Conservation (phyloP, 2,797 vertebrate species). For the Nothura maculosa region DNA sequence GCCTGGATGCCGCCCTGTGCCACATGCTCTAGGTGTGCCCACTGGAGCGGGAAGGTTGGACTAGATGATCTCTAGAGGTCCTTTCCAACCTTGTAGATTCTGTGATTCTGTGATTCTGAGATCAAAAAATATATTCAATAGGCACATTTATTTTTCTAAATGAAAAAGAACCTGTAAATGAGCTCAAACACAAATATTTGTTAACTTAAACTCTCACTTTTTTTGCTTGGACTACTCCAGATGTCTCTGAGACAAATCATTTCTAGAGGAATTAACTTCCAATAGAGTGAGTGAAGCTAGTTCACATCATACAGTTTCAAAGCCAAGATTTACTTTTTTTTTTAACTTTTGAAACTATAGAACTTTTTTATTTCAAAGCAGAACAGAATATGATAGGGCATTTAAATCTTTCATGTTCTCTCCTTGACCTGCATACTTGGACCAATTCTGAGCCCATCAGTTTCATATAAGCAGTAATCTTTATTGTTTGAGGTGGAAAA, state of each 20-base stretch:
- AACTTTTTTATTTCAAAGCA: neutral
- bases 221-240: neutral
- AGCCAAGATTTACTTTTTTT: neutral
- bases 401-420: neutral
- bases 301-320: neutral
- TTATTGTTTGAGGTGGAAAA: neutral
- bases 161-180: neutral
- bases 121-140: neutral
- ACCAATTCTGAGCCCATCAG: neutral
- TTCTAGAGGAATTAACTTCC: neutral
- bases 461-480: neutral
- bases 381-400: neutral
- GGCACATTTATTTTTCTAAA: neutral
- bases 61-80: too few species aligned
- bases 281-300: neutral
- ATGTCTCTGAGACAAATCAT: neutral
- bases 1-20: too few species aligned
- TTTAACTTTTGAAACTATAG: neutral
- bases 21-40: too few species aligned
- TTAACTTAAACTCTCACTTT: neutral
- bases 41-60: too few species aligned
- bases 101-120: too few species aligned
- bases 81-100: too few species aligned
- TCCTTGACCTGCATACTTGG: neutral
- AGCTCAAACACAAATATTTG: neutral